Percentiles rank a stretch among this genome's conserved stretches.
These are phyloP conservation scores for Jaculus jaculus DNA, from an alignment of 2,113 vertebrate species.

Conservation along the genomic window DNA sequence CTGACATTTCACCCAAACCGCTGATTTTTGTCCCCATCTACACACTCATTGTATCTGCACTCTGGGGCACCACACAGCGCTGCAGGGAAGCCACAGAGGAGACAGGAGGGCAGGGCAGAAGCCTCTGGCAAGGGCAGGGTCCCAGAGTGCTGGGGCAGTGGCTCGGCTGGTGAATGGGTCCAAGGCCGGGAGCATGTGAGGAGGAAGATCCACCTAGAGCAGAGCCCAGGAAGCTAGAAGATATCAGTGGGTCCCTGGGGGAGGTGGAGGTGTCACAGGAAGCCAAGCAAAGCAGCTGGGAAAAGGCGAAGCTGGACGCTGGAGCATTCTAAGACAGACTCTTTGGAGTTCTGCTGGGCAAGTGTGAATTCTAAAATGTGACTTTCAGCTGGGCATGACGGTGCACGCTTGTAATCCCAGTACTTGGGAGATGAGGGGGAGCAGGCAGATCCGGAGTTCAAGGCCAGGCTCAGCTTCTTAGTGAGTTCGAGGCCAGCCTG, in stretches of 20 bases:
- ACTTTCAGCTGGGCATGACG: not conserved
- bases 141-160: not conserved
- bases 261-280: not conserved
- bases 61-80: not conserved
- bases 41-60: not conserved
- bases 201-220: not conserved
- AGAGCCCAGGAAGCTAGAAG: not conserved
- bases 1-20: not conserved
- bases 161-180: not conserved
- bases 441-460: not conserved
- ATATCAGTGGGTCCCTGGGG: not conserved
- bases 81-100: not conserved
- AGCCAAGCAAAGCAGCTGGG: not conserved
- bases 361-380: constrained; percentile 4
- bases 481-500: not conserved
- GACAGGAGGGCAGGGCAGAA: not conserved
- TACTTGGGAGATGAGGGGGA: not conserved
- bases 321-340: not conserved
- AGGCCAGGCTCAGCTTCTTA: too few species aligned
- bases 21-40: not conserved
- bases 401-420: not conserved
- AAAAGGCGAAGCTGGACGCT: not conserved
- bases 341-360: not conserved
- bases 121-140: not conserved
- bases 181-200: not conserved